Conservation (phyloP, 1,140 invertebrate genomes). For the Cyclargus thomasi region DNA sequence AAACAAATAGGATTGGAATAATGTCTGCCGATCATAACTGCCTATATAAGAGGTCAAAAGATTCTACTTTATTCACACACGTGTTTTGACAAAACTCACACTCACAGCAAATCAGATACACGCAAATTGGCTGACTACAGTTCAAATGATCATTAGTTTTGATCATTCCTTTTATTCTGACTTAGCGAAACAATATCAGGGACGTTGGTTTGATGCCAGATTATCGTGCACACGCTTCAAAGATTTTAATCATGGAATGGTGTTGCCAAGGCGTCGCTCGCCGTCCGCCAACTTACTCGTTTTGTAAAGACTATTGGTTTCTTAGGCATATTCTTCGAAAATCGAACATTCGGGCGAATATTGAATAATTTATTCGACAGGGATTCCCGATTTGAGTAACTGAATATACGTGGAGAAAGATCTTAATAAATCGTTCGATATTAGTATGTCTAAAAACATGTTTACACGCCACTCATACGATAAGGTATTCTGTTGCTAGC, state of each 20-base stretch:
- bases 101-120: conserved; percentile 16
- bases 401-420: too few species aligned
- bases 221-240: conserved; percentile 42
- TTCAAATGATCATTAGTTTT: conserved; percentile 31
- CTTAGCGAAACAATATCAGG: conserved; percentile 30
- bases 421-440: too few species aligned
- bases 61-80: too few species aligned
- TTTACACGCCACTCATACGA: too few species aligned
- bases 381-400: too few species aligned
- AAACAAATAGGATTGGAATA: too few species aligned
- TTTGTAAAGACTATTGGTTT: conserved; percentile 16
- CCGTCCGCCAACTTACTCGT: conserved; percentile 23
- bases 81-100: background rate
- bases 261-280: conserved; percentile 39
- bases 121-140: conserved; percentile 18
- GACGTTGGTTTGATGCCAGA: conserved; percentile 49
- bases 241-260: conserved; percentile 45
- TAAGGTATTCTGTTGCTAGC: too few species aligned
- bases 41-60: too few species aligned
- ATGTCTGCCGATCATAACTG: too few species aligned
- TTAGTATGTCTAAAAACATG: too few species aligned
- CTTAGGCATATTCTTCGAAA: background rate
- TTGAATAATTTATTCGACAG: background rate
- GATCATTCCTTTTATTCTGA: conserved; percentile 36
- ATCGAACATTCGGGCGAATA: background rate